Conservation (phyloP, 2,888 invertebrate genomes). For the Tetheella fluctuosa region DNA sequence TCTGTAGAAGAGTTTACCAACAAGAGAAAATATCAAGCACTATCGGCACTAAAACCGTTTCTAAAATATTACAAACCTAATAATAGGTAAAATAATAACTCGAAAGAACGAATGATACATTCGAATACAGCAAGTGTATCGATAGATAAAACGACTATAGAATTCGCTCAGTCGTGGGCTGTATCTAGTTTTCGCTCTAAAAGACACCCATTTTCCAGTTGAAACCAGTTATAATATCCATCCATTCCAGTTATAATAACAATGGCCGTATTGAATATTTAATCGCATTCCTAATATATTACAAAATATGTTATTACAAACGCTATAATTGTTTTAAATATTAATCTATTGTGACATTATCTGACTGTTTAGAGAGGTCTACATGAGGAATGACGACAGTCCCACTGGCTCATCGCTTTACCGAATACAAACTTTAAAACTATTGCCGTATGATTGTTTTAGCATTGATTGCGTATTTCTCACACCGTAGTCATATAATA, state of each 20-base stretch:
- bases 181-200: neutral
- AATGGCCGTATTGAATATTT: neutral
- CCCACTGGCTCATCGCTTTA: no score
- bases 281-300: slow-evolving; percentile 8
- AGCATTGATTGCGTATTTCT: no score
- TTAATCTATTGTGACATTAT: neutral
- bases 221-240: neutral
- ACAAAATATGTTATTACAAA: slow-evolving; percentile 4
- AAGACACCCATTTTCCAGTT: neutral
- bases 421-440: no score
- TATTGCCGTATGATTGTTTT: no score
- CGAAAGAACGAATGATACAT: neutral
- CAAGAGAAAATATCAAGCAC: no score
- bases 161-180: neutral
- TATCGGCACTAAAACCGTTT: no score
- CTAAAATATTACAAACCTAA: no score
- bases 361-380: neutral
- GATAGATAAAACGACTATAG: neutral
- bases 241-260: no score
- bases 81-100: no score
- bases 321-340: neutral
- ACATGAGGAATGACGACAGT: neutral
- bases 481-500: no score
- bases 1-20: no score
- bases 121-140: neutral